These are phyloP conservation scores for Cryptoprocta ferox DNA, from an alignment of 2,797 vertebrate species.

Conservation along the genomic window DNA sequence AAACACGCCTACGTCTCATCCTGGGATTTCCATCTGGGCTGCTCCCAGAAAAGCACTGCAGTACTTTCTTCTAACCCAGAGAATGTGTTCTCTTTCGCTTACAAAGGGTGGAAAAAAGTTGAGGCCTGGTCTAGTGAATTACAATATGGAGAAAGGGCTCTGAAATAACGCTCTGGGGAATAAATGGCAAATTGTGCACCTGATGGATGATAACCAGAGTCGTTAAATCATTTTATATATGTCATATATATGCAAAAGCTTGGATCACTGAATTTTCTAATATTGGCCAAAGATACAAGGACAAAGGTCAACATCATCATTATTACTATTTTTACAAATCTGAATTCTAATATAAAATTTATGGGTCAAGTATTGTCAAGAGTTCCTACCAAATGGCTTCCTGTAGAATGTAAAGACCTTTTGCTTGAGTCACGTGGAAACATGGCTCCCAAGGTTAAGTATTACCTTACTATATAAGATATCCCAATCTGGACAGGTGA, in stretches of 20 bases:
- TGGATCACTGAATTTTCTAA: constrained; percentile 19
- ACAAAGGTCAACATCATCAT: not conserved
- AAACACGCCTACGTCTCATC: not conserved
- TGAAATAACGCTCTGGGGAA: not conserved
- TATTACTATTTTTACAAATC: not conserved
- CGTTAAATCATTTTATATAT: not conserved
- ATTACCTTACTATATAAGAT: not conserved
- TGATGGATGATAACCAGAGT: not conserved
- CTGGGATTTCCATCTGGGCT: not conserved
- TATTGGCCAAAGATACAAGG: not conserved
- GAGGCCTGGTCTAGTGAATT: not conserved
- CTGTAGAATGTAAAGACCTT: not conserved
- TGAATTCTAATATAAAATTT: constrained; percentile 37
- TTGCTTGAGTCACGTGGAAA: not conserved
- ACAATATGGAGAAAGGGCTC: not conserved
- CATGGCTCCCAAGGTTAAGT: not conserved
- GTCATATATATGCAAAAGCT: not conserved
- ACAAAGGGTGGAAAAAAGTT: not conserved
- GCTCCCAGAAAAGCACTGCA: not conserved
- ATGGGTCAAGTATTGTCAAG: not conserved
- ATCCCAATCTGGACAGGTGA: not conserved
- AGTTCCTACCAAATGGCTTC: constrained; percentile 19
- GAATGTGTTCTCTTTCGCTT: not conserved
- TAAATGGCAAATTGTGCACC: not conserved
- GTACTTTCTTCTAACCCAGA: not conserved